Conservation (phyloP, 1,140 invertebrate genomes). For the Meloidogyne floridensis region DNA sequence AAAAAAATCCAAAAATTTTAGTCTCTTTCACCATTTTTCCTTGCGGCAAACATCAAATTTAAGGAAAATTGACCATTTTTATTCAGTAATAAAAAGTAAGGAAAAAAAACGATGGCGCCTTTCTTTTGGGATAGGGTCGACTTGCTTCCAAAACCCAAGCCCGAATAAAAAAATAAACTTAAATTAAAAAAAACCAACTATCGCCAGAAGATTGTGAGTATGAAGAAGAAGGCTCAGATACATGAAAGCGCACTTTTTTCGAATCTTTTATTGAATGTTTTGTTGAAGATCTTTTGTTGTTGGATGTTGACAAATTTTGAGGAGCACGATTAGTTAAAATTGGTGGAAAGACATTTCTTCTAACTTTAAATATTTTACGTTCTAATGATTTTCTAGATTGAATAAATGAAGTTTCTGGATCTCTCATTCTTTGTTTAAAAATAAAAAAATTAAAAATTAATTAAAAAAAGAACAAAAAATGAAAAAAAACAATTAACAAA, state of each 20-base stretch:
- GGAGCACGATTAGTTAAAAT: constrained; percentile 8
- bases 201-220: neutral
- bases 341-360: constrained; percentile 10
- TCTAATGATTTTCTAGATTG: neutral
- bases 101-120: too few species aligned
- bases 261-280: constrained; percentile 2
- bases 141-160: too few species aligned
- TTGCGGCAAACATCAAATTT: too few species aligned
- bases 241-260: constrained; percentile 16
- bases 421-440: neutral
- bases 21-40: too few species aligned
- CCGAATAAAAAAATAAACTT: neutral
- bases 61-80: too few species aligned
- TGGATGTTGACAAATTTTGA: neutral
- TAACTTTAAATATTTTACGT: constrained; percentile 1
- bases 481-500: neutral
- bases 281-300: neutral
- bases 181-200: neutral
- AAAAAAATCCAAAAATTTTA: too few species aligned
- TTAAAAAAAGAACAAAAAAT: neutral
- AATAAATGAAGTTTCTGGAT: neutral
- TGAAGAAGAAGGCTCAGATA: neutral
- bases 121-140: too few species aligned
- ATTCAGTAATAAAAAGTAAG: too few species aligned
- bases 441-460: neutral